A percentile compares a stretch with the other conserved stretches of the same genome.
These are phyloP conservation scores for Lypha dubia DNA, from an alignment of 2,888 invertebrate genomes.

Conservation along the genomic window DNA sequence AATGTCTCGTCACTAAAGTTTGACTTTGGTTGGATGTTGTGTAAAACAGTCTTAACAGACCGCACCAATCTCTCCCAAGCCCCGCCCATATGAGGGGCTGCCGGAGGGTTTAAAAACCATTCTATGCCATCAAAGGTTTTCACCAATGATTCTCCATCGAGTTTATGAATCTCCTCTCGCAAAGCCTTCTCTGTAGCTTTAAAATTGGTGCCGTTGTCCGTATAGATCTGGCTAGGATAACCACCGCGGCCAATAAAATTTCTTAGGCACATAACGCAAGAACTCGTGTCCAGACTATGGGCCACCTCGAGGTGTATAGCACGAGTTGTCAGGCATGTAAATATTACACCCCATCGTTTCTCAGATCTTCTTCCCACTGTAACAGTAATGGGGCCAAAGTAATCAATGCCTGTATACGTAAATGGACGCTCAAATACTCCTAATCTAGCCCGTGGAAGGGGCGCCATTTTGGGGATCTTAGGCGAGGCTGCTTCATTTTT, in stretches of 20 bases:
- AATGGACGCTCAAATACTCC: constrained; percentile 56
- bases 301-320: constrained; percentile 65
- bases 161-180: constrained; percentile 9
- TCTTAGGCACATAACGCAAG: constrained; percentile 61
- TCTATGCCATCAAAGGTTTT: constrained; percentile 33
- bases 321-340: constrained; percentile 66
- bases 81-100: no score
- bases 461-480: constrained; percentile 57
- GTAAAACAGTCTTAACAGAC: no score
- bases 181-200: constrained; percentile 28
- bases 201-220: constrained; percentile 46
- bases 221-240: background rate
- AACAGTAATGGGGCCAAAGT: constrained; percentile 44
- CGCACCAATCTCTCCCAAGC: no score
- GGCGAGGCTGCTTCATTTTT: constrained; percentile 54
- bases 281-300: constrained; percentile 39
- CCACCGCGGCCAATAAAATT: constrained; percentile 67
- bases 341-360: constrained; percentile 66
- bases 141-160: background rate
- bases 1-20: no score
- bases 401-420: constrained; percentile 39
- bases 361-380: constrained; percentile 65
- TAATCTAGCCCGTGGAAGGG: constrained; percentile 33
- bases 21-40: no score
- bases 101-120: background rate